Percentiles rank a stretch among this genome's conserved stretches.
These are phyloP conservation scores for Psilanteris sp. DNA, from an alignment of 1,140 invertebrate genomes.

Conservation along the genomic window DNA sequence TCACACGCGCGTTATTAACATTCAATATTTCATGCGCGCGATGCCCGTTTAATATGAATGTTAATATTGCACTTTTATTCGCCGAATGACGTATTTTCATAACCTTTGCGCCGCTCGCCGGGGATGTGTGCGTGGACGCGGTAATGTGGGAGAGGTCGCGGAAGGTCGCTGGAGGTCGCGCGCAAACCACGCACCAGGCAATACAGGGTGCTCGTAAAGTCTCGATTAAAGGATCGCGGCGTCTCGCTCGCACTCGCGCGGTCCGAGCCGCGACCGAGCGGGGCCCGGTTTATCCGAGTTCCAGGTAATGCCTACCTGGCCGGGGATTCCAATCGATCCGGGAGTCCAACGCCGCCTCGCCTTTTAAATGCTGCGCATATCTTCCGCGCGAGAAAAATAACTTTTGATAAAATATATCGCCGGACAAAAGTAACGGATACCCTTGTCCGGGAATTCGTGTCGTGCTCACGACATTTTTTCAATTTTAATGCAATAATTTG, in stretches of 20 bases:
- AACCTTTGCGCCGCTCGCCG: slow-evolving; percentile 30
- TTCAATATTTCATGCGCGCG: slow-evolving; percentile 29
- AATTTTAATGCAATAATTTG: slow-evolving; percentile 27
- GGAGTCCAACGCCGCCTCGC: slow-evolving; percentile 49
- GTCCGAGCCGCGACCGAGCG: slow-evolving; percentile 9
- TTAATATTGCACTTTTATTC: slow-evolving; percentile 48
- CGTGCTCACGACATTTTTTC: slow-evolving; percentile 6
- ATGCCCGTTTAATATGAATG: slow-evolving; percentile 42
- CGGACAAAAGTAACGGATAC: slow-evolving; percentile 40
- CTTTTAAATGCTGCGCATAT: slow-evolving; percentile 53
- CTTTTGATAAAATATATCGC: slow-evolving; percentile 38
- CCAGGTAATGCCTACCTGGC: slow-evolving; percentile 64
- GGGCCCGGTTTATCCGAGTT: slow-evolving; percentile 64
- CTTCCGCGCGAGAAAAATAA: slow-evolving; percentile 28
- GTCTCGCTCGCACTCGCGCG: neutral
- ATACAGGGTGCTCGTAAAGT: slow-evolving; percentile 72
- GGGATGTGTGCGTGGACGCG: slow-evolving; percentile 67
- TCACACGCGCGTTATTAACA: slow-evolving; percentile 36
- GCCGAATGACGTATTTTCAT: slow-evolving; percentile 51
- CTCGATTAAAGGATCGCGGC: slow-evolving; percentile 64
- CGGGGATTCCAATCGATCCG: slow-evolving; percentile 55
- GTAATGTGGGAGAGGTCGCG: slow-evolving; percentile 74
- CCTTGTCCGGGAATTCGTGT: slow-evolving; percentile 22
- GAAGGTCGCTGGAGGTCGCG: slow-evolving; percentile 66
- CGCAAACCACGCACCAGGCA: slow-evolving; percentile 69